Evolutionary conservation across 2,888 invertebrate genomes (phyloP), one percentile per base, ranked within the genome.

Genomic region (Alloscopus bannaensis): DNA sequence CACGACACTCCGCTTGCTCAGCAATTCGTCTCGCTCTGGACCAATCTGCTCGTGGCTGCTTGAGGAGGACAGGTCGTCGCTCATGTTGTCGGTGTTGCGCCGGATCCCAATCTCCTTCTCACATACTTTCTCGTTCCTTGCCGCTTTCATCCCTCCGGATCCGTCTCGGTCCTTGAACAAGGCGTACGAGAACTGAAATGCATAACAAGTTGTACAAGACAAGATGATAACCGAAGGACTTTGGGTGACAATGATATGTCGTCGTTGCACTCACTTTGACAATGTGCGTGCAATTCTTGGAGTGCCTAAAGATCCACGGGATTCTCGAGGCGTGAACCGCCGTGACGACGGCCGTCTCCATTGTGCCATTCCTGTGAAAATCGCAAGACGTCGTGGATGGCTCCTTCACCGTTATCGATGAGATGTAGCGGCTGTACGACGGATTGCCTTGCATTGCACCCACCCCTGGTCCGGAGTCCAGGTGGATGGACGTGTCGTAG

Each of bases 21-120:
- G 13, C 6, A 36, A 36, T 36, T 13, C 36, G 6, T 36, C 8
- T 8, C 36, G 6, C 1, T 76, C 68, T 26, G 66, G 59, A 1
- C 26, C 36, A 31, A 24, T 3, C 1, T 3, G 42, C 50, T 31
- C 26, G 50, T 52, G 29, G n/a, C 31, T 31, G 4, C 60, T n/a
- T n/a, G n/a, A n/a, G n/a, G n/a, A n/a, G 4, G 13, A 18, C 2
- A 31, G 22, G 42, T 62, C 31, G 18, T 13, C 3, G 13, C 18
- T 26, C 1, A 59, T 40, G 8, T 60, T 55, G 24, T 68, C 31
- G 1, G 47, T 40, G 16, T 29, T 4, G 8, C 78, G 20, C 3
- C 75, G 59, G 18, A 79, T 71, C 22, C 81, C 81, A 47, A 75
- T 79, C 29, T 78, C 75, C 16, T 70, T 69, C 31, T 75, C 29